These are phyloP conservation scores for Dolomedes plantarius DNA, from an alignment of 2,888 invertebrate species.

Conservation along the genomic window DNA sequence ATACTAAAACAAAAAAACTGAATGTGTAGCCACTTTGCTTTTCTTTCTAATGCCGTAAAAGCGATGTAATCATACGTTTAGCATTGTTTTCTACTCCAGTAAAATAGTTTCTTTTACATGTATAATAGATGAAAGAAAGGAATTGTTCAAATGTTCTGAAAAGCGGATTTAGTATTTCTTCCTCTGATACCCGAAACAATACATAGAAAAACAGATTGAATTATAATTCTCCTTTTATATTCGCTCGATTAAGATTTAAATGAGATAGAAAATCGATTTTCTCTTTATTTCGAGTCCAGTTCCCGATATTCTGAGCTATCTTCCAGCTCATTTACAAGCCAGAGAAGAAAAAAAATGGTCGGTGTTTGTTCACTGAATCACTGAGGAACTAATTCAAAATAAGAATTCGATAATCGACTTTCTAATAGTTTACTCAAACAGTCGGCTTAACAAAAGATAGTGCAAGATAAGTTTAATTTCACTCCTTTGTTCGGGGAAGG, in stretches of 20 bases:
- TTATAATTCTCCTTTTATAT: not conserved
- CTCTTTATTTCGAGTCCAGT: not conserved
- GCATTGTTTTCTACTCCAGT: too few relatives aligned
- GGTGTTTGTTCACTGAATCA: not conserved
- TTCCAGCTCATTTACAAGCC: not conserved
- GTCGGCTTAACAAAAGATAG: not conserved
- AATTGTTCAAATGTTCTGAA: too few relatives aligned
- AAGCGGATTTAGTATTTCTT: too few relatives aligned
- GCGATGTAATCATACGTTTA: too few relatives aligned
- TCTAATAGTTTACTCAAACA: not conserved
- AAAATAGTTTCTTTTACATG: too few relatives aligned
- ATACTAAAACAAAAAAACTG: too few relatives aligned
- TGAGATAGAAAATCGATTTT: not conserved
- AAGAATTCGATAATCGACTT: not conserved
- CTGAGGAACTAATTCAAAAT: not conserved
- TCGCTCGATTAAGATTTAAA: not conserved
- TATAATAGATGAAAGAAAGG: too few relatives aligned
- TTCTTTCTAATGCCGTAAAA: too few relatives aligned
- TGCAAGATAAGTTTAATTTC: not conserved
- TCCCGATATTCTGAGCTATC: not conserved
- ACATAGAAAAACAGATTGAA: not conserved
- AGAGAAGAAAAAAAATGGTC: not conserved
- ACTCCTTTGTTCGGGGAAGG: not conserved
- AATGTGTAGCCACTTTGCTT: too few relatives aligned
- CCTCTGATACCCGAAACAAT: not conserved